Percentiles rank a stretch among this genome's conserved stretches.
phyloP scores from a whole-genome alignment of 37 sponge, comb jelly and placozoan species.

The Bolinopsis microptera region DNA sequence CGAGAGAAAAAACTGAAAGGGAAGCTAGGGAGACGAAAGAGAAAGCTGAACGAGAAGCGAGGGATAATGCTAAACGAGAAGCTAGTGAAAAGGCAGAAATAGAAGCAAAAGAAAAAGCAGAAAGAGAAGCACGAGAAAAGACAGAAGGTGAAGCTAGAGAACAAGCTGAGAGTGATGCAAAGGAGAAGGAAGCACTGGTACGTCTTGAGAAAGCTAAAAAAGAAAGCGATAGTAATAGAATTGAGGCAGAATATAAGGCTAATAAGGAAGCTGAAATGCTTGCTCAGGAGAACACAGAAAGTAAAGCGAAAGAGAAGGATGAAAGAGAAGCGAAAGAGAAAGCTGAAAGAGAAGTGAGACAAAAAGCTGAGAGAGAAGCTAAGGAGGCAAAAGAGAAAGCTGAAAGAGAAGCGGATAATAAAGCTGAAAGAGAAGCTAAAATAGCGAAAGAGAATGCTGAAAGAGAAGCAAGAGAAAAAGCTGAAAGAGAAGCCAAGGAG shows the following conservation, averaged over 20 bases:
- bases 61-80: too few relatives aligned
- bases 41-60: background rate
- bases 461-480: background rate
- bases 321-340: too few relatives aligned
- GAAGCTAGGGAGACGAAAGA: background rate
- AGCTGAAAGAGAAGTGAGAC: too few relatives aligned
- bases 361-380: conserved; percentile 4
- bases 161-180: conserved; percentile 15
- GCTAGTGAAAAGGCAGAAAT: background rate
- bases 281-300: too few relatives aligned
- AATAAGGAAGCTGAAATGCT: background rate
- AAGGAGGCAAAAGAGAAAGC: background rate
- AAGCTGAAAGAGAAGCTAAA: background rate
- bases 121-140: background rate
- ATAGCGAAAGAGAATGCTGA: background rate
- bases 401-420: background rate
- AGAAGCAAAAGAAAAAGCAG: background rate
- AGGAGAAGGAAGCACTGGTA: background rate
- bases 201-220: background rate
- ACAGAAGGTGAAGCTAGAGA: background rate
- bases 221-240: background rate
- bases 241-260: background rate
- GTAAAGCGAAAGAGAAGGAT: too few relatives aligned
- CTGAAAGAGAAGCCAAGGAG: too few relatives aligned
- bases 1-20: conserved; percentile 9